Conservation (phyloP, 2,797 vertebrate species). For the Myotis findleyi region DNA sequence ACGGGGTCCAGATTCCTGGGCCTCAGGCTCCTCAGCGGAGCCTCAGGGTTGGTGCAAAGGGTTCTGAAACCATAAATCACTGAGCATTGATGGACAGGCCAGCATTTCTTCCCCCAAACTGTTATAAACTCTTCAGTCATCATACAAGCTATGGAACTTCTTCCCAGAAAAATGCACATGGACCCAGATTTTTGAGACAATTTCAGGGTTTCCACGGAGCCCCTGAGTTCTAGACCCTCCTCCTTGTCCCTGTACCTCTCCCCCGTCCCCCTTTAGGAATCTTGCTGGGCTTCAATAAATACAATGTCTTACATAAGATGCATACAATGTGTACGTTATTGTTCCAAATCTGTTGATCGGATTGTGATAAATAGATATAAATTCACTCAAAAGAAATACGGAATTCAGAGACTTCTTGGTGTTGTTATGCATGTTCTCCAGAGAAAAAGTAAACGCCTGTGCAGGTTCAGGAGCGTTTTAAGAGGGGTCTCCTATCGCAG, state of each 20-base stretch:
- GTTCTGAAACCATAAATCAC: background rate
- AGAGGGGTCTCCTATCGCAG: background rate
- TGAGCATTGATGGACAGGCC: background rate
- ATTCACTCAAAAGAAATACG: background rate
- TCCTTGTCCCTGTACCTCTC: background rate
- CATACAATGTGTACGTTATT: background rate
- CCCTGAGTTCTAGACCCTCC: background rate
- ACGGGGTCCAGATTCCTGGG: background rate
- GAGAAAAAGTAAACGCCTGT: background rate
- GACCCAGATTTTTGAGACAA: background rate
- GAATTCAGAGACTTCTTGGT: background rate
- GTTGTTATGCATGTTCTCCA: background rate
- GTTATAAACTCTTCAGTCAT: background rate
- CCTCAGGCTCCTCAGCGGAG: rapidly evolving
- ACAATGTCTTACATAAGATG: background rate
- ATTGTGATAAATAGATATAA: background rate
- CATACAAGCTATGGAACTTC: background rate
- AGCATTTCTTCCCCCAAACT: background rate
- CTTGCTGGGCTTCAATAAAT: background rate
- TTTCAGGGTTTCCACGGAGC: background rate
- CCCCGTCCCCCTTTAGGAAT: background rate
- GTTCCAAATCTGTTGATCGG: slow-evolving; percentile 1
- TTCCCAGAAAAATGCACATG: background rate
- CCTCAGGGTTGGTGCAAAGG: background rate
- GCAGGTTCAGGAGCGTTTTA: background rate